A percentile compares a stretch with the other conserved stretches of the same genome.
Evolutionary conservation across 2,797 vertebrate species (phyloP).

Genomic region (Acridotheres tristis): DNA sequence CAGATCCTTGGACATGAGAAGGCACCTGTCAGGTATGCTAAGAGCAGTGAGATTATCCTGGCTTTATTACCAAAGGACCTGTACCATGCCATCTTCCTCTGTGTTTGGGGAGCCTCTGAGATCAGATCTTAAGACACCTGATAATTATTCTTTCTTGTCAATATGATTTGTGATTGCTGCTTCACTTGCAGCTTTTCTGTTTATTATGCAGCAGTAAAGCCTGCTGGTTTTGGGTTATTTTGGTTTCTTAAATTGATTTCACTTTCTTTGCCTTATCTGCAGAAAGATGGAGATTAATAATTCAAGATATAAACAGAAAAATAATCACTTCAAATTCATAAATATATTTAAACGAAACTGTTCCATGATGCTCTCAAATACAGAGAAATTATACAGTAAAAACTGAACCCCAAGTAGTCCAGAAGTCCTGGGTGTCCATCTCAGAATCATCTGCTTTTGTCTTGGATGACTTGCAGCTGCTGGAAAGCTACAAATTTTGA

Average conservation of each 20-base stretch:
- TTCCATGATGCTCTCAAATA: neutral
- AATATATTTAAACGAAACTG: neutral
- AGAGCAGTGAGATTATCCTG: neutral
- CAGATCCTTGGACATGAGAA: neutral
- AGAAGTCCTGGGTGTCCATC: neutral
- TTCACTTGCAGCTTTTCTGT: neutral
- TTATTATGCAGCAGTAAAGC: neutral
- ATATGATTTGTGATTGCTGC: neutral
- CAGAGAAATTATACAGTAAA: neutral
- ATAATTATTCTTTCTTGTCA: neutral
- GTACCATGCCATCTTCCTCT: neutral
- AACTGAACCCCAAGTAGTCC: neutral
- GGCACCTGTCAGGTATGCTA: neutral
- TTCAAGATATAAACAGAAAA: neutral
- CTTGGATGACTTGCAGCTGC: neutral
- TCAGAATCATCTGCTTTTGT: neutral
- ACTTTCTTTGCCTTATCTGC: neutral
- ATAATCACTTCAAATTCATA: neutral
- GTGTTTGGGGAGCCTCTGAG: neutral
- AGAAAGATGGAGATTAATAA: slow-evolving; percentile 11
- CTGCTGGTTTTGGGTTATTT: neutral
- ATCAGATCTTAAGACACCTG: neutral
- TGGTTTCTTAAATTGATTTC: neutral
- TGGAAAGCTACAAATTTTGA: neutral
- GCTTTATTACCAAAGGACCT: neutral